Percentiles rank a stretch among this genome's conserved stretches.
Evolutionary conservation across 2,888 invertebrate species (phyloP).

Genomic region (Cyclophora albipunctata): DNA sequence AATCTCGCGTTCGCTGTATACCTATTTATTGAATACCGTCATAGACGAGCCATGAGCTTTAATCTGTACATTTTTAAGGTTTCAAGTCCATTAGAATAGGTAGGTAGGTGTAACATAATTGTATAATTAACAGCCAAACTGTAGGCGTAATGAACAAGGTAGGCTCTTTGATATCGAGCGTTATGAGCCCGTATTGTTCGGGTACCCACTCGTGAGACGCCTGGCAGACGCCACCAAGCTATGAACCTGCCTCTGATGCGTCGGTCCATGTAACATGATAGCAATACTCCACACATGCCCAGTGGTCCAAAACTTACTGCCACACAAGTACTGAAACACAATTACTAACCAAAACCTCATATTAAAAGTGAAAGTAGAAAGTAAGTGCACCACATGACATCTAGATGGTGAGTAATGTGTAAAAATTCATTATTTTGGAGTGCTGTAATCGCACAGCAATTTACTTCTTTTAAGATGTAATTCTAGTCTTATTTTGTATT

Average conservation of each 20-base stretch:
- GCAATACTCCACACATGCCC: too few relatives aligned
- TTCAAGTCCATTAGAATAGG: conserved; percentile 39
- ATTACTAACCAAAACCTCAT: conserved; percentile 29
- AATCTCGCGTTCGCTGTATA: conserved; percentile 31
- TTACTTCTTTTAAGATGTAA: too few relatives aligned
- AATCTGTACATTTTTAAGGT: conserved; percentile 45
- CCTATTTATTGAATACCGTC: conserved; percentile 28
- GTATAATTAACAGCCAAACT: conserved; percentile 1
- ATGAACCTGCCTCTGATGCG: too few relatives aligned
- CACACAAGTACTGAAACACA: conserved; percentile 11
- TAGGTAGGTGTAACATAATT: conserved; percentile 15
- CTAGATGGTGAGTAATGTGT: conserved; percentile 39
- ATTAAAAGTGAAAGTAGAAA: conserved; percentile 52
- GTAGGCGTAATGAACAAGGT: neutral
- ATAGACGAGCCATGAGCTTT: conserved; percentile 38
- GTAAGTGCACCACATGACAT: conserved; percentile 37
- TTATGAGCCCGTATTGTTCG: neutral
- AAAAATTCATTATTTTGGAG: conserved; percentile 18
- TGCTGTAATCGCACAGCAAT: neutral
- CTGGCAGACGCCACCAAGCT: too few relatives aligned
- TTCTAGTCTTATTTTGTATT: too few relatives aligned
- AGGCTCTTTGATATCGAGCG: too few relatives aligned
- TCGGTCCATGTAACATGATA: too few relatives aligned
- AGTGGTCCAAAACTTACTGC: neutral
- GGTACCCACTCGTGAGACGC: too few relatives aligned